Percentiles rank a stretch among this genome's conserved stretches.
phyloP scores from a whole-genome alignment of 2,797 vertebrate genomes.

The Bryconaethiops microstoma region DNA sequence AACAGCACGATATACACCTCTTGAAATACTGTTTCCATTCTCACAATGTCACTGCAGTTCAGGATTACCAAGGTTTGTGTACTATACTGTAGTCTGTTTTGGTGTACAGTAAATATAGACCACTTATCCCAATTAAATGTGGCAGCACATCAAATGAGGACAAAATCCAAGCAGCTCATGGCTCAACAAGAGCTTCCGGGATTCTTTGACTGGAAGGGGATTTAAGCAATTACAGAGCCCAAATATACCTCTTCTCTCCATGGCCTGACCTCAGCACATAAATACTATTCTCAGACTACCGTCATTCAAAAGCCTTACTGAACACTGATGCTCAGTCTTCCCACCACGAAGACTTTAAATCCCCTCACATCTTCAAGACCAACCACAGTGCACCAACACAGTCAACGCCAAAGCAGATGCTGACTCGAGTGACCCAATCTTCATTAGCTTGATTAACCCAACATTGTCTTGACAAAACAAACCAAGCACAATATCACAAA shows the following conservation, averaged over 20 bases:
- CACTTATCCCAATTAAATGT: slow-evolving; percentile 60
- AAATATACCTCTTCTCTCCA: slow-evolving; percentile 65
- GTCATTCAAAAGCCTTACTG: slow-evolving; percentile 32
- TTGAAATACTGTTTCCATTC: neutral
- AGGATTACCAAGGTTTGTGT: neutral
- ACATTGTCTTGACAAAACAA: neutral
- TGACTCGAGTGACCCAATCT: neutral
- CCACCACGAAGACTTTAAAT: neutral
- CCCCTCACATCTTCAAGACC: neutral
- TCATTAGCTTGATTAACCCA: neutral
- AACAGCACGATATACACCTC: neutral
- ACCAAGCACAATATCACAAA: neutral
- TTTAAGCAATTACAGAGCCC: slow-evolving; percentile 71
- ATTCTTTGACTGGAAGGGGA: slow-evolving; percentile 65
- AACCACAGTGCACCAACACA: neutral
- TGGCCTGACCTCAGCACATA: slow-evolving; percentile 38
- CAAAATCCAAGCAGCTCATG: slow-evolving; percentile 62
- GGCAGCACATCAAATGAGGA: slow-evolving; percentile 47
- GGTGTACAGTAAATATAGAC: slow-evolving; percentile 47
- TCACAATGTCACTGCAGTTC: neutral
- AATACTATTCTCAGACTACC: slow-evolving; percentile 10
- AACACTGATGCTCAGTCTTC: neutral
- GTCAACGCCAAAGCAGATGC: neutral
- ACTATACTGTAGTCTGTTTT: slow-evolving; percentile 27
- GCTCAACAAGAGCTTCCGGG: slow-evolving; percentile 68